Base-by-base conservation (phyloP, 1,140 invertebrate species). In the Cotesia vestalis region DNA sequence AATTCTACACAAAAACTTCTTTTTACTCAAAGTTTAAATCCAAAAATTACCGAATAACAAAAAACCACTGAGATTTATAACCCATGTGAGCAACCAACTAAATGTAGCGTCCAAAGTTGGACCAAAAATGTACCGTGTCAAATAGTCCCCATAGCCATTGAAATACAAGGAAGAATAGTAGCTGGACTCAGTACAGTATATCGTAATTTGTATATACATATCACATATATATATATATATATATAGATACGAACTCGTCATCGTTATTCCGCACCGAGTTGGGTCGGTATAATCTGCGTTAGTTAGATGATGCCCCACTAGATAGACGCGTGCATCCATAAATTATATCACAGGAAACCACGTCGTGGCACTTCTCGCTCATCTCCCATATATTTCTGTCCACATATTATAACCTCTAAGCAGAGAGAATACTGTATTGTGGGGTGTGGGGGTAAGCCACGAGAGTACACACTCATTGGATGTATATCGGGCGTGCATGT, bases 71-170 rank as follows among this genome's bases (percentile, higher is more conserved):
- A 46, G 75, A 82, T 81, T 76, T 74, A 73, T 81, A 81, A 81
- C 81, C 78, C 76, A 69, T 69, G 76, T 75, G 76, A 81, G 81
- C 80, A 79, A 81, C 80, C 81, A 81, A 81, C 79, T 81, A 81
- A 83, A 81, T 78, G 78, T 74, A 75, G 59, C 74, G 75, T 76
- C 72, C 27, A 27, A 27, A 27, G 3, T 27, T 27, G 74, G 76
- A 77, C 75, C 77, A 77, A 77, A 75, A 81, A 81, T 77, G 77
- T 62, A 60, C 79, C 81, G 68, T 78, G 68, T 74, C 80, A 76
- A 82, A 81, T 81, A 71, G 38, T 61, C 66, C 46, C 53, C 11
- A 17, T 60, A 57, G 40, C 46, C 11, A 27, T 35, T 27, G 1
- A 27, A 27, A 12, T 12, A 46, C 8, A 46, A 46, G 2, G 40